These are phyloP conservation scores for Dasyornis broadbenti DNA, from an alignment of 2,113 vertebrate species.

Conservation along the genomic window DNA sequence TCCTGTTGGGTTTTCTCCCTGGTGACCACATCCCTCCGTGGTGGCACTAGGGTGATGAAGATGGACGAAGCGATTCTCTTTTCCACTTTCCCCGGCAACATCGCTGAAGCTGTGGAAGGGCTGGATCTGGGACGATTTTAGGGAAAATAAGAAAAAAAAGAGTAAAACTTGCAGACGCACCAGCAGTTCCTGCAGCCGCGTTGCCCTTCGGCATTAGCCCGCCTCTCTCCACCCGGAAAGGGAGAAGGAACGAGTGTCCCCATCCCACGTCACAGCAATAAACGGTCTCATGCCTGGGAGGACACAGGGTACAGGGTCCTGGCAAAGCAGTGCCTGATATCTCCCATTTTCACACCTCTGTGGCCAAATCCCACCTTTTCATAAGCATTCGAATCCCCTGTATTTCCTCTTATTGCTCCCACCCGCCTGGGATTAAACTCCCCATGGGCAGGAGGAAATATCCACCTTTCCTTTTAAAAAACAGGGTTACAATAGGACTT, in stretches of 20 bases:
- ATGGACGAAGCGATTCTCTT: constrained; percentile 87
- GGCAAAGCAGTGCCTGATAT: rapidly evolving
- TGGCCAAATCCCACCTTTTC: neutral
- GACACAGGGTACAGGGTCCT: neutral
- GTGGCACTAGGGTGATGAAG: constrained; percentile 86
- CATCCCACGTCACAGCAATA: neutral
- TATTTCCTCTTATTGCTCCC: neutral
- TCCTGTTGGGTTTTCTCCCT: neutral
- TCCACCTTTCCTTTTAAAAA: neutral
- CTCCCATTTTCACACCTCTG: neutral
- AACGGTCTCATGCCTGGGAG: neutral
- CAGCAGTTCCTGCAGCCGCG: rapidly evolving
- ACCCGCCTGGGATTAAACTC: neutral
- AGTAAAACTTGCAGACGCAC: rapidly evolving
- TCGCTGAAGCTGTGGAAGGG: neutral
- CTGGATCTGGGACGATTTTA: rapidly evolving
- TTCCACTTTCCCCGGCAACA: constrained; percentile 63
- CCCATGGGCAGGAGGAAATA: neutral
- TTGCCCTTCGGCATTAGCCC: neutral
- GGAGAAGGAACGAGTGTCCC: neutral
- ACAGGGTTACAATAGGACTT: neutral
- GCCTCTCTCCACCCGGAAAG: neutral
- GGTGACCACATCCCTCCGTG: constrained; percentile 25
- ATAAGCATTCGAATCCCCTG: neutral
- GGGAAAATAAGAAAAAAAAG: neutral